Percentiles rank a stretch among this genome's conserved stretches.
These are phyloP conservation scores for Platycnemis pennipes DNA, from an alignment of 2,888 invertebrate species.

Conservation along the genomic window DNA sequence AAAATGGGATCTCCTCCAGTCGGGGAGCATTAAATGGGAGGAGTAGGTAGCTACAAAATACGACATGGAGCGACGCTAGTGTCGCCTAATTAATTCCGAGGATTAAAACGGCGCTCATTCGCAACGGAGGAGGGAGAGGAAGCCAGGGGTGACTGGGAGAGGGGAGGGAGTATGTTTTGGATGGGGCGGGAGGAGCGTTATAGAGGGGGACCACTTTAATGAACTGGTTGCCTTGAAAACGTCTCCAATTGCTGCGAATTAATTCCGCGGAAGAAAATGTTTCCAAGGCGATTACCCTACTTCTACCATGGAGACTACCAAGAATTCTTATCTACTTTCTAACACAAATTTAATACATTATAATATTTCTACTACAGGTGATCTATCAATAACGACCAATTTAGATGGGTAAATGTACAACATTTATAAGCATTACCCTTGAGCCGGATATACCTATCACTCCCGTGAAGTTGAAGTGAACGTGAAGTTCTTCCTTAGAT, in stretches of 20 bases:
- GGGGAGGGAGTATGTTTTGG: background rate
- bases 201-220: background rate
- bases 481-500: too few species aligned
- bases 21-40: background rate
- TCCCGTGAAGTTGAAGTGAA: too few species aligned
- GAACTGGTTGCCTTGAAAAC: conserved; percentile 48
- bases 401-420: too few species aligned
- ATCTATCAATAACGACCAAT: too few species aligned
- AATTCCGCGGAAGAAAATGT: conserved; percentile 32
- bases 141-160: too few species aligned
- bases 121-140: background rate
- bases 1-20: background rate
- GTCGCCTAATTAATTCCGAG: conserved; percentile 57
- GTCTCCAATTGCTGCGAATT: conserved; percentile 48
- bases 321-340: too few species aligned
- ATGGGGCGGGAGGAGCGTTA: background rate
- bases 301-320: too few species aligned
- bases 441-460: too few species aligned
- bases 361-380: too few species aligned
- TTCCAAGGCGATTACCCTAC: background rate
- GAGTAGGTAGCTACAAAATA: conserved; percentile 25
- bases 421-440: too few species aligned
- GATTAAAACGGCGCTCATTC: conserved; percentile 63
- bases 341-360: too few species aligned
- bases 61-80: conserved; percentile 22